Base-by-base conservation (phyloP, 64 coral and sea anemone species). In the Montipora foliosa region DNA sequence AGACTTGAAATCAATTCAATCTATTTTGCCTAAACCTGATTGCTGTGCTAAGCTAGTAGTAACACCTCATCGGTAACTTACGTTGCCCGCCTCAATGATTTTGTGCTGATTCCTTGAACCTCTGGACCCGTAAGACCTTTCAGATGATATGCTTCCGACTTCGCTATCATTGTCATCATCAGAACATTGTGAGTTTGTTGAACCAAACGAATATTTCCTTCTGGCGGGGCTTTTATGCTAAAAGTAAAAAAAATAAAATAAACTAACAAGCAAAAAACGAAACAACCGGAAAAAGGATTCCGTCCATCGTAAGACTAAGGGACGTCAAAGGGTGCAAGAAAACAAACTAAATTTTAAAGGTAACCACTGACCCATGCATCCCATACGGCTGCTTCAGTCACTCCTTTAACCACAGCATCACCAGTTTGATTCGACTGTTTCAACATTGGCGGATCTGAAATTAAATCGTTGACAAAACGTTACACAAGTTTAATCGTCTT, bases 381-480 rank as follows among this genome's bases (percentile, higher is more conserved):
- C 98, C 98, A 99, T 14, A 99, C 89, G 55, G 98, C 98, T 68
- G 95, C 98, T 88, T 99, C 98, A 50, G 98, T 99, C 44, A 99
- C 90, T 11, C 93, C 95, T 77, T 79, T 89, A 69, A 67, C 82
- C 25, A 51, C 17, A n/a, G 66, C 25, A 44, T 93, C 93, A 58
- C 79, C 58, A 11, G 53, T 57, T 17, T 94, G 93, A 14, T 17
- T 22, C 21, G 82, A 71, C 11, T 71, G 82, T 51, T 86, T 86
- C 12, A 19, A 15, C 17, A 93, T 14, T 47, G 81, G 79, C 13
- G 83, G 76, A 88, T 93, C 92, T 93, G 49, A 3, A 74, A 51
- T 51, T 8, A 22, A 73, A 75, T 20, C 6, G 68, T 71, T 19
- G 21, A 71, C 20, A 71, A 15, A 21, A n/a, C 6, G 19, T 24